These are phyloP conservation scores for Plagodis dolabraria DNA, from an alignment of 2,888 invertebrate species.

Conservation along the genomic window DNA sequence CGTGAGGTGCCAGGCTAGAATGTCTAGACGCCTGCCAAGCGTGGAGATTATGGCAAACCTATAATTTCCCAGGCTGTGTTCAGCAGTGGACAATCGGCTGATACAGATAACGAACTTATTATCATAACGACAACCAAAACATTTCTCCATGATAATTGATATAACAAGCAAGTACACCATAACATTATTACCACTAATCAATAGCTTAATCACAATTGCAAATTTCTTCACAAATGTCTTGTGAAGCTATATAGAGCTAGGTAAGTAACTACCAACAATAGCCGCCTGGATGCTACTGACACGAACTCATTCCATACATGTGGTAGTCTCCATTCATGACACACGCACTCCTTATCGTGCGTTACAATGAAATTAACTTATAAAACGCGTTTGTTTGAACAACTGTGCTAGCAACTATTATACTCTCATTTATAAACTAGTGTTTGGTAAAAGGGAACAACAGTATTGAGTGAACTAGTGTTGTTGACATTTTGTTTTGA, in stretches of 20 bases:
- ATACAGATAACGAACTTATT: too few relatives aligned
- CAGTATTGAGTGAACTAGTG: constrained; percentile 23
- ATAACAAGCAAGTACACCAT: too few relatives aligned
- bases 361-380: constrained; percentile 30
- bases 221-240: not conserved
- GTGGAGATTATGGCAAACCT: too few relatives aligned
- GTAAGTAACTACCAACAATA: constrained; percentile 2
- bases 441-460: constrained; percentile 21
- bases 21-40: too few relatives aligned
- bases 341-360: constrained; percentile 58
- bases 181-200: too few relatives aligned
- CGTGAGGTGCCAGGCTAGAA: too few relatives aligned
- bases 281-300: constrained; percentile 40
- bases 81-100: too few relatives aligned
- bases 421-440: constrained; percentile 20
- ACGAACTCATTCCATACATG: constrained; percentile 69
- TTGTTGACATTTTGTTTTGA: constrained; percentile 30
- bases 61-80: too few relatives aligned
- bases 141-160: too few relatives aligned
- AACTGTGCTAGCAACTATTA: constrained; percentile 42
- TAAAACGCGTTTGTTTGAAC: constrained; percentile 42
- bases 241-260: not conserved
- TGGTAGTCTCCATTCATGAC: constrained; percentile 59
- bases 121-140: too few relatives aligned
- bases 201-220: too few relatives aligned